phyloP scores from a whole-genome alignment of 2,888 invertebrate species.

The Gymnocheta viridis region DNA sequence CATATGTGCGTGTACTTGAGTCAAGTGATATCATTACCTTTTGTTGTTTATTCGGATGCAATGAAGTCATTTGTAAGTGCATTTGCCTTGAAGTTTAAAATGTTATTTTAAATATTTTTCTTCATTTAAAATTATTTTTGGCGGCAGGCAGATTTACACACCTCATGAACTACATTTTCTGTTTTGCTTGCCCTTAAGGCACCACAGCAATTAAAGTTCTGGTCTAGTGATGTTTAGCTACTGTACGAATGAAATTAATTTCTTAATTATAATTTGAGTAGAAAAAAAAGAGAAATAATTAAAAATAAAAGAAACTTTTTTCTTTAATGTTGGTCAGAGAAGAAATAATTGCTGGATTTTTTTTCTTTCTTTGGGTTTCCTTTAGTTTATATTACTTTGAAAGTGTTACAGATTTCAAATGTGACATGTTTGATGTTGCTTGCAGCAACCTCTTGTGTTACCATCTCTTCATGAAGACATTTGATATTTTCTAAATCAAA shows the following conservation, averaged over 20 bases:
- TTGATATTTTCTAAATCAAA: conserved; percentile 46
- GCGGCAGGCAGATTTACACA: conserved; percentile 20
- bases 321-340: not conserved
- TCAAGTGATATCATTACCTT: conserved; percentile 59
- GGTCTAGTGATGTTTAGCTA: conserved; percentile 44
- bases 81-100: conserved; percentile 51
- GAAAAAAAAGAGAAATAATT: not conserved
- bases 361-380: not conserved
- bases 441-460: conserved; percentile 47
- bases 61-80: not conserved
- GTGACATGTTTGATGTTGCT: conserved; percentile 58
- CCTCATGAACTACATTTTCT: too few relatives aligned
- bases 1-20: conserved; percentile 57
- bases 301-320: not conserved
- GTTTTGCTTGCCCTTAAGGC: not conserved
- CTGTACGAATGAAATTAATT: conserved; percentile 11
- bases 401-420: conserved; percentile 54
- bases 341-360: not conserved
- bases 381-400: conserved; percentile 26
- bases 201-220: not conserved
- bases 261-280: conserved; percentile 30
- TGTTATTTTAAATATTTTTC: not conserved
- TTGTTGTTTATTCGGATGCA: conserved; percentile 20
- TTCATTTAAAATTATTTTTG: conserved; percentile 19
- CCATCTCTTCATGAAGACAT: conserved; percentile 22